Evolutionary conservation across 2,888 invertebrate genomes (phyloP), one percentile per base, ranked within the genome.

Genomic region (Schizaphis graminum): DNA sequence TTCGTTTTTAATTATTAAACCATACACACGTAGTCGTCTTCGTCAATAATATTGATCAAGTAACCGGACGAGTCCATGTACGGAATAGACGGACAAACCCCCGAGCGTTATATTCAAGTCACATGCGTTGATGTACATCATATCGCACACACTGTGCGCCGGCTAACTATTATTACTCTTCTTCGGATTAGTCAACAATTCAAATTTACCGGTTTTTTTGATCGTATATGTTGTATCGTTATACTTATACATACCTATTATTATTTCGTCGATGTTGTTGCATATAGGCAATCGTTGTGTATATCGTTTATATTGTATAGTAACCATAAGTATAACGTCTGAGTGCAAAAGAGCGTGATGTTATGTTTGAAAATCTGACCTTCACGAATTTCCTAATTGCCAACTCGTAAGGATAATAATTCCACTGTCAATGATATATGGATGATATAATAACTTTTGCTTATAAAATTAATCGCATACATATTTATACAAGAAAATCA

Each of bases 1-100:
- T 91, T 41, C 24, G 47, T 53, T 94, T 93, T 89, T 90, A 89
- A 94, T 94, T 91, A 90, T 90, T 86, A 61, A 57, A 89, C 89
- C 84, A 44, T 57, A 61, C 94, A 57, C 86, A 41, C 85, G 85
- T 61, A 47, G 49, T 61, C 57, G 87, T 56, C 67, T 92, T 61
- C 61, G 88, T 92, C 92, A n/a, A 67, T 53, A 92, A 67, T 87
- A 67, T 92, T 90, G 85, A 94, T 85, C 93, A 86, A 86, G 86
- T 87, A 86, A 94, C 94, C 94, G 94, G 94, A 94, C 41, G 86
- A 35, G 90, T 85, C 94, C 94, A 61, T 94, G n/a, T 94, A 94
- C 28, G 94, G 94, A 90, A 49, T 47, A 26, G 57, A 67, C 49
- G 67, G 21, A 89, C 88, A 77, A 88, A 53, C 67, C 90, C n/a